These are phyloP conservation scores for Triplophysa yarkandensis DNA, from an alignment of 2,797 vertebrate species.

Conservation along the genomic window DNA sequence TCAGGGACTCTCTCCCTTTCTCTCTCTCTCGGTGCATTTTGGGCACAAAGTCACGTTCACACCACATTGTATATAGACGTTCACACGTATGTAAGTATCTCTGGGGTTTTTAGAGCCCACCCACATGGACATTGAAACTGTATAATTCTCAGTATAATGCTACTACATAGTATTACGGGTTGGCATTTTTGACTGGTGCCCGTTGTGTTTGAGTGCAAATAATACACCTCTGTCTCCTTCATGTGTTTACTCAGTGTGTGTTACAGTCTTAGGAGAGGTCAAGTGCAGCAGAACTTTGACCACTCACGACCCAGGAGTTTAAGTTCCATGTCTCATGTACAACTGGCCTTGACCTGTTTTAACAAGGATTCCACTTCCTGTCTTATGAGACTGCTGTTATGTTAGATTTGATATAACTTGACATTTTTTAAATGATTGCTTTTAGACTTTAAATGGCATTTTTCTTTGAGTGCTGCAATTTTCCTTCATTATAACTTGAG, in stretches of 20 bases:
- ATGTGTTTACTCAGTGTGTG: conserved; percentile 18
- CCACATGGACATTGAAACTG: neutral
- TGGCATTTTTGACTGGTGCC: neutral
- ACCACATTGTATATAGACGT: neutral
- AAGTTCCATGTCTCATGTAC: conserved; percentile 40
- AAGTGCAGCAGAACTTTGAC: conserved; percentile 35
- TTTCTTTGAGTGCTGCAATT: conserved; percentile 60
- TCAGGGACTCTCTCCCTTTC: conserved; percentile 6
- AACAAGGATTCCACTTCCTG: conserved; percentile 24
- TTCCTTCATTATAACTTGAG: conserved; percentile 65
- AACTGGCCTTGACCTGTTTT: conserved; percentile 12
- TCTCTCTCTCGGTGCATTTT: neutral
- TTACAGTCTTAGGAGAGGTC: conserved; percentile 25
- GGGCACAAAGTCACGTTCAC: conserved; percentile 1
- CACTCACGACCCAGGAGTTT: conserved; percentile 24
- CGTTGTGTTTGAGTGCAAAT: conserved; percentile 4
- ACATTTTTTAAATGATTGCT: conserved; percentile 1
- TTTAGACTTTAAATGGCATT: conserved; percentile 38
- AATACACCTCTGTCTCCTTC: conserved; percentile 10
- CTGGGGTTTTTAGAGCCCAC: conserved; percentile 8
- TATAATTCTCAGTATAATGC: neutral
- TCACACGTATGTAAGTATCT: conserved; percentile 17
- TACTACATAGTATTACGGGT: neutral
- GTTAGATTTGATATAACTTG: conserved; percentile 25
- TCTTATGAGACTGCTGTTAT: conserved; percentile 17